Base-by-base conservation (phyloP, 2,888 invertebrate species). In the Pachycephus smyrnensis region DNA sequence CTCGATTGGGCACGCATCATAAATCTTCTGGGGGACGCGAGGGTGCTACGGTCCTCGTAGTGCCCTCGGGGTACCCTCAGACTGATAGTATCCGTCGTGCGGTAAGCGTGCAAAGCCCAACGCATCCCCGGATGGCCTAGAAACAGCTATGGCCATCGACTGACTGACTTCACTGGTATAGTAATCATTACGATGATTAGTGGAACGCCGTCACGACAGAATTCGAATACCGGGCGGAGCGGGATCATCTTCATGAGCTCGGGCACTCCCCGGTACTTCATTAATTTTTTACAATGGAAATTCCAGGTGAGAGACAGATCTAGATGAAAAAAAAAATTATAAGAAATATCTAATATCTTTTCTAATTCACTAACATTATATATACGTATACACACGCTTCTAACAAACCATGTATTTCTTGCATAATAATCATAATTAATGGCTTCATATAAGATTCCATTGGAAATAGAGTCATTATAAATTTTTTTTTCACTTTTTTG, bases 101-200 rank as follows among this genome's bases (percentile, higher is more conserved):
- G 80, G 80, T 83, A 81, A 85, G 79, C 84, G 85, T 85, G 85
- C 82, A 80, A 77, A 82, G 81, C 80, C 81, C 79, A 73, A 37
- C 77, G 40, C 78, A 82, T 85, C 82, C 83, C 74, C 23, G 37
- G 36, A 30, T 36, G 30, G 33, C 74, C 33, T 35, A 73, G 12
- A 73, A 30, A 36, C 30, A 31, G 23, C 40, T 55, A 55, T 9
- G 40, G 9, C 40, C 40, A 55, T 55, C 40, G 40, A 55, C 40
- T 55, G 23, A 23, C 40, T 55, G 40, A 55, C 40, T 55, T 9
- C 40, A 23, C 40, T 76, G 33, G 33, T 68, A 32, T 81, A 77
- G 82, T 79, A 85, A 87, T 88, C 85, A 85, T 86, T 84, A 84
- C 75, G 83, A 86, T 90, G 89, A 90, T 89, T 89, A 89, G 89